Conservation (phyloP, 2,113 vertebrate genomes). For the Sigmodon hispidus region DNA sequence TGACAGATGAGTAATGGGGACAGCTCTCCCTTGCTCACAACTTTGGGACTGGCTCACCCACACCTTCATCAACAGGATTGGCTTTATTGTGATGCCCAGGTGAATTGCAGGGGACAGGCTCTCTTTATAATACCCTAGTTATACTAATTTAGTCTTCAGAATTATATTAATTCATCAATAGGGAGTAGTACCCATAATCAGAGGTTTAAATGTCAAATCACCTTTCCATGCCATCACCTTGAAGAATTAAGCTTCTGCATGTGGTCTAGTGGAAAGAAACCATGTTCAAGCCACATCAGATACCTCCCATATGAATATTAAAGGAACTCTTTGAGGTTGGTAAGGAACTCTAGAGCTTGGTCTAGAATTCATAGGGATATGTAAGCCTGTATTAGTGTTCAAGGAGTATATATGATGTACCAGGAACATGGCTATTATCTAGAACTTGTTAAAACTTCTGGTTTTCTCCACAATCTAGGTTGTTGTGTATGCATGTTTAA, state of each 20-base stretch:
- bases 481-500: not conserved
- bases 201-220: not conserved
- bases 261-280: not conserved
- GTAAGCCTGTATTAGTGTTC: not conserved
- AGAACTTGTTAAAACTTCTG: conserved; percentile 1
- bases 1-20: not conserved
- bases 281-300: not conserved
- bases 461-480: not conserved
- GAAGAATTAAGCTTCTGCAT: not conserved
- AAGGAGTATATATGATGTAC: not conserved
- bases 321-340: not conserved
- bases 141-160: not conserved
- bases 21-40: not conserved
- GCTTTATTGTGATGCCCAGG: not conserved
- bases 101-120: not conserved
- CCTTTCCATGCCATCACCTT: not conserved
- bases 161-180: not conserved
- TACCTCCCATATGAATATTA: not conserved
- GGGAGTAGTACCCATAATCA: not conserved
- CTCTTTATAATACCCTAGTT: not conserved
- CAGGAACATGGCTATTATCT: not conserved
- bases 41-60: not conserved
- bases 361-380: not conserved
- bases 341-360: not conserved
- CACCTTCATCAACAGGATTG: not conserved